Evolutionary conservation across 2,888 invertebrate genomes (phyloP), one percentile per base, ranked within the genome.

Genomic region (Sinohyriopsis cumingii): DNA sequence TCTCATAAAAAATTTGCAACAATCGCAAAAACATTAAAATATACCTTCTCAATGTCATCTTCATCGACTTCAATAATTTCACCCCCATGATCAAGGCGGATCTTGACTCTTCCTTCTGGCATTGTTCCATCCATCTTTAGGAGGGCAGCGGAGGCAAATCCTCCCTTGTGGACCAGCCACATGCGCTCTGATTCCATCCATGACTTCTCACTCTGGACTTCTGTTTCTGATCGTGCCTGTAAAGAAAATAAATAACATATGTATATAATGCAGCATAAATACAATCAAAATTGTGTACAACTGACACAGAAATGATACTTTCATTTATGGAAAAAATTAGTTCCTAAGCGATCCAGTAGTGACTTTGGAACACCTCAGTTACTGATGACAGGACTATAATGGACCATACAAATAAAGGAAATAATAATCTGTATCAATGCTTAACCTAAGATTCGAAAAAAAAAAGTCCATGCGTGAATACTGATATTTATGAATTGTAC

Each of bases 161-260:
- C 98, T 20, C 95, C 95, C 69, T 96, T 94, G 91, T 98, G 98
- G 68, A 97, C 94, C 84, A 98, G 91, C 98, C 98, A 98, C 87
- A 97, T 93, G 83, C 94, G 94, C 73, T 91, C 91, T 25, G 93
- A 93, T 87, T 93, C 93, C 91, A 95, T 91, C 92, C 95, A 94
- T 83, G 92, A 92, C 81, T 93, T 92, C 84, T 94, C 94, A 70
- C 92, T 91, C 70, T 92, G 92, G 68, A 94, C 89, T 84, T 94
- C 93, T 82, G 93, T 93, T 83, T 94, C 94, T 9, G 93, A 92
- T 89, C 93, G 93, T 59, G 94, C 94, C 94, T 94, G 91, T 2
- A 91, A 91, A 59, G n/a, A 60, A 72, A 18, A 69, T 22, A 91
- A 91, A 20, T 57, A 55, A 55, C 25, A 12, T 56, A 67, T 45